These are phyloP conservation scores for Drosophila rubida DNA, from an alignment of 2,888 invertebrate species.

Conservation along the genomic window DNA sequence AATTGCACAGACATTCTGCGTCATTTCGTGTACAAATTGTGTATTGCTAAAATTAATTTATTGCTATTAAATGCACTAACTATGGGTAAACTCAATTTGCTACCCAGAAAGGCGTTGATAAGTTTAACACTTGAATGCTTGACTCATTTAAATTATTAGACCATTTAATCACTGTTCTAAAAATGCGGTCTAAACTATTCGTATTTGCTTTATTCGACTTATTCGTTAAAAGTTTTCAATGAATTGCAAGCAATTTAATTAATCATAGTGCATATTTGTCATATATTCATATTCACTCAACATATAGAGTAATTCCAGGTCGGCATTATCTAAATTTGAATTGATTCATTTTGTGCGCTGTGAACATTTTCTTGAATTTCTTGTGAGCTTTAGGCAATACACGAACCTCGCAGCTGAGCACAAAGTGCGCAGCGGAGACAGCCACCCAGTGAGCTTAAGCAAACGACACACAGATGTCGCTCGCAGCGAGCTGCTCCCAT, in stretches of 20 bases:
- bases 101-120: neutral
- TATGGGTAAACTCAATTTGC: neutral
- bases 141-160: neutral
- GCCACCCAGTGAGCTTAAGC: neutral
- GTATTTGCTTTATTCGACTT: neutral
- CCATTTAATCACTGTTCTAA: neutral
- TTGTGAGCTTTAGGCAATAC: conserved; percentile 21
- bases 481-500: neutral
- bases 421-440: conserved; percentile 1
- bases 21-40: conserved; percentile 38
- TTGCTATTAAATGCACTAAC: neutral
- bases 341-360: neutral
- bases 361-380: neutral
- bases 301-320: neutral
- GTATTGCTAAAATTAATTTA: conserved; percentile 15
- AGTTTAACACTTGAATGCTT: neutral
- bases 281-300: neutral
- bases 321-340: too few relatives aligned
- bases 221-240: too few relatives aligned
- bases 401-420: conserved; percentile 15
- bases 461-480: conserved; percentile 38
- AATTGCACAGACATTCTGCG: conserved; percentile 22
- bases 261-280: too few relatives aligned
- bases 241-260: too few relatives aligned
- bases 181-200: too few relatives aligned